Conservation (phyloP, 2,888 invertebrate species). For the Orchesellides sinensis region DNA sequence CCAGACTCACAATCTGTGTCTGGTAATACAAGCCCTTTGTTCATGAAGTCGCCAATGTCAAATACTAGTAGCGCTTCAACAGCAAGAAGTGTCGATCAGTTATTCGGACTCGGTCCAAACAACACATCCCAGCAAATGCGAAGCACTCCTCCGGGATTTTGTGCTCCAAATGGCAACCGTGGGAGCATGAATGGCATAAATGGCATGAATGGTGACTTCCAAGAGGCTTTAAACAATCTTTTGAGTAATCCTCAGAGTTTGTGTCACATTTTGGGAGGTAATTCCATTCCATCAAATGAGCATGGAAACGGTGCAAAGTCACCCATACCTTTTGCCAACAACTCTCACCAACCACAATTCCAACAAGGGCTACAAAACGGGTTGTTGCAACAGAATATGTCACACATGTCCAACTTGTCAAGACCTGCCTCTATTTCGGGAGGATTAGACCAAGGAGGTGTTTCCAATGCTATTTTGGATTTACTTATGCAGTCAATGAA, state of each 20-base stretch:
- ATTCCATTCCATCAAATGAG: constrained; percentile 42
- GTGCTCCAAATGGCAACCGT: constrained; percentile 69
- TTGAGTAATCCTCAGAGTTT: constrained; percentile 76
- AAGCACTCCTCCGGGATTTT: constrained; percentile 71
- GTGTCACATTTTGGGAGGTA: constrained; percentile 76
- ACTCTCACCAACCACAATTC: constrained; percentile 55
- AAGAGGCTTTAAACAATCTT: constrained; percentile 76
- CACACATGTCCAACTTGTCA: constrained; percentile 47
- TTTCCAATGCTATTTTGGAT: constrained; percentile 73
- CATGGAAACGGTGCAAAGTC: constrained; percentile 57
- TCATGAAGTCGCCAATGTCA: constrained; percentile 73
- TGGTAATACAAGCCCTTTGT: constrained; percentile 74
- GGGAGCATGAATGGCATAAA: constrained; percentile 52
- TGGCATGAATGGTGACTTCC: constrained; percentile 75
- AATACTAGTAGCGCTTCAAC: constrained; percentile 70
- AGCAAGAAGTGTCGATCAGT: constrained; percentile 66
- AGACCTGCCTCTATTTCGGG: constrained; percentile 36
- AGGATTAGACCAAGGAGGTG: constrained; percentile 65
- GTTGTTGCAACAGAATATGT: constrained; percentile 65
- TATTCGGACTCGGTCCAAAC: constrained; percentile 68
- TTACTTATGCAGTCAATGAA: constrained; percentile 75
- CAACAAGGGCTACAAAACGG: constrained; percentile 60
- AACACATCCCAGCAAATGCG: constrained; percentile 55
- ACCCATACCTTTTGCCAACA: constrained; percentile 62
- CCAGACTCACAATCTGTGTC: constrained; percentile 70